A percentile compares a stretch with the other conserved stretches of the same genome.
phyloP scores from a whole-genome alignment of 2,797 vertebrate species.

The Enteromius radiatus region DNA sequence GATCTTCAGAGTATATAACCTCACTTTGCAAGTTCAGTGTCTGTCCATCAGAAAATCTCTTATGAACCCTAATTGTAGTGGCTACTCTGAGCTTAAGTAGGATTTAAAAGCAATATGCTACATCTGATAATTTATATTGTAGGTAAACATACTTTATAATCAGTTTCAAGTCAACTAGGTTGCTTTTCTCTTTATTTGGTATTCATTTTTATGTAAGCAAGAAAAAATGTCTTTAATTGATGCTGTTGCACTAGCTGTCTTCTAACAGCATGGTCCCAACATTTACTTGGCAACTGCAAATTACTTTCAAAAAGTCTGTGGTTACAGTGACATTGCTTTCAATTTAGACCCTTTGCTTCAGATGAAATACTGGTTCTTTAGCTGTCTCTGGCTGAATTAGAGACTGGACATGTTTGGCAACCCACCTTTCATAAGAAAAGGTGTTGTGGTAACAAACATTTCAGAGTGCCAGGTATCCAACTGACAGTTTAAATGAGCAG shows the following conservation, averaged over 20 bases:
- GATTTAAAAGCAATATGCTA: conserved; percentile 2
- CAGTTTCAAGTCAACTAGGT: background rate
- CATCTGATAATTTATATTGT: background rate
- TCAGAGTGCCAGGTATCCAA: conserved; percentile 52
- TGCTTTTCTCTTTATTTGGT: background rate
- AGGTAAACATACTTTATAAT: conserved; percentile 17
- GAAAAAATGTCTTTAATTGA: conserved; percentile 10
- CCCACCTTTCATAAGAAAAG: conserved; percentile 36
- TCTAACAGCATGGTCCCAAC: conserved; percentile 32
- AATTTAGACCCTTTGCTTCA: conserved; percentile 34
- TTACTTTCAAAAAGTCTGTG: conserved; percentile 41
- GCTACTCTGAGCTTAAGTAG: background rate
- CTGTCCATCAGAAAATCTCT: background rate
- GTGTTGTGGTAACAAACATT: conserved; percentile 62
- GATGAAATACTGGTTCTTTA: conserved; percentile 47
- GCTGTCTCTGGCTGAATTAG: conserved; percentile 50
- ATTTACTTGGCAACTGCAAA: conserved; percentile 47
- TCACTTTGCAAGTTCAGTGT: background rate
- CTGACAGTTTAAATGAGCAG: conserved; percentile 68
- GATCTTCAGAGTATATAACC: background rate
- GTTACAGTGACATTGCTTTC: conserved; percentile 53
- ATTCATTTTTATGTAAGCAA: conserved; percentile 28
- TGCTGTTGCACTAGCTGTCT: conserved; percentile 2
- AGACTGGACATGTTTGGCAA: conserved; percentile 39
- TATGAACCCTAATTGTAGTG: background rate